These are phyloP conservation scores for Ditula angustiorana DNA, from an alignment of 2,888 invertebrate species.

Conservation along the genomic window DNA sequence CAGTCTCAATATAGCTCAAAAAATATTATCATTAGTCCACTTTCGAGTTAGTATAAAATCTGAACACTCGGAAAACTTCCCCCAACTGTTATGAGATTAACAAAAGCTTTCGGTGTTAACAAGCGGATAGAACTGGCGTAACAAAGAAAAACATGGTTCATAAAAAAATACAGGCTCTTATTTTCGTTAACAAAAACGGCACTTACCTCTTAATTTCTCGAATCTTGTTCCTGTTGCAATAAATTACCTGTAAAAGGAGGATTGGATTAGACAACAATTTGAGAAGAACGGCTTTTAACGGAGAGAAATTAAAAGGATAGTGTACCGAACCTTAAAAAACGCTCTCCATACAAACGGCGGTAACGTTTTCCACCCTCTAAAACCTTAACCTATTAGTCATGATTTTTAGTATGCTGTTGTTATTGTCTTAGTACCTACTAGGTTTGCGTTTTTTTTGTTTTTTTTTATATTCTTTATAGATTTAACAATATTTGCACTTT, in stretches of 20 bases:
- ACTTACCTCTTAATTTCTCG: conserved; percentile 25
- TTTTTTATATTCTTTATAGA: too few species aligned
- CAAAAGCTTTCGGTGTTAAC: conserved; percentile 9
- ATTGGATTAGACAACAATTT: conserved; percentile 5
- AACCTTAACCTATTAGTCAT: too few species aligned
- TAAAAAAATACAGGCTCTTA: conserved; percentile 19
- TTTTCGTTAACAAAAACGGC: conserved; percentile 15
- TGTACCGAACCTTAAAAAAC: too few species aligned
- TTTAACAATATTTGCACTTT: too few species aligned
- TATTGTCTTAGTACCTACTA: too few species aligned
- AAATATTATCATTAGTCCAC: neutral
- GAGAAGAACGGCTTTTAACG: neutral
- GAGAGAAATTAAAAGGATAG: too few species aligned
- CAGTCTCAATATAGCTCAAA: too few species aligned
- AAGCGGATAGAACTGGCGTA: neutral
- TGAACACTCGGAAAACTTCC: neutral
- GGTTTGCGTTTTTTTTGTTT: too few species aligned
- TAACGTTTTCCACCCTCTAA: too few species aligned
- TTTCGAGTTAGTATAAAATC: neutral
- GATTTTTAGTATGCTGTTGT: too few species aligned
- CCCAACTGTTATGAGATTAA: conserved; percentile 5
- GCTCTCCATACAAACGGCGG: too few species aligned
- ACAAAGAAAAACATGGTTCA: conserved; percentile 5
- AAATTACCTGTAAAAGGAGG: conserved; percentile 13
- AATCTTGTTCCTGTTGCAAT: conserved; percentile 7